Base-by-base conservation (phyloP, 2,888 invertebrate genomes). In the Lottia gigantea region DNA sequence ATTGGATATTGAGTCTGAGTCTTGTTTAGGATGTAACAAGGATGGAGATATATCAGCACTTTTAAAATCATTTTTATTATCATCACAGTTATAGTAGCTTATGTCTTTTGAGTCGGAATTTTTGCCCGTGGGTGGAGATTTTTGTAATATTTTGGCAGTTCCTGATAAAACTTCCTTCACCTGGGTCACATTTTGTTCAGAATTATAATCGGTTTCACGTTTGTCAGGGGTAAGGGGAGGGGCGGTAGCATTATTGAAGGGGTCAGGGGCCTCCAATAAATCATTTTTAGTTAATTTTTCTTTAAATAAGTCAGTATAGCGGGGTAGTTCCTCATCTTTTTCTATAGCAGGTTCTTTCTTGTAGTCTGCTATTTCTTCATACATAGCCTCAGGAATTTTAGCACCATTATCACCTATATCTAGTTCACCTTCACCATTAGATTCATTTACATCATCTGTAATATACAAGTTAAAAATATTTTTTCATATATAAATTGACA, bases 291-390 rank as follows among this genome's bases (percentile, higher is more conserved):
- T 66, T 16, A 66, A 65, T 47, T 70, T 70, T 25, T 70, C 66
- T 31, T 49, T 62, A 40, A 70, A 70, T 25, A 70, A 45, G 62
- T 70, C 70, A 11, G 66, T 65, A 46, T 70, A 70, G n/a, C 70
- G 46, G 14, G 70, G 70, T 14, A 66, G 62, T 45, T 45, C 64
- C n/a, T 65, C 65, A n/a, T 62, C 64, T 47, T 74, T 67, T 1
- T 70, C 70, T 46, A 65, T 65, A 19, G 63, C 46, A 14, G 64
- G 68, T 25, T 66, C 61, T 12, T 62, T 61, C 46, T 67, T 71
- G 26, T 70, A 73, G 63, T 76, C 77, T 25, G 66, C 68, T 7
- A 79, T 80, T 55, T 79, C 81, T 55, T 81, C 78, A 65, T 79
- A 80, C 64, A 76, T 78, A 0, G 80, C 76, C 47, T 82, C 82